Evolutionary conservation across 2,113 vertebrate genomes (phyloP).

Genomic region (Neoarius graeffei): DNA sequence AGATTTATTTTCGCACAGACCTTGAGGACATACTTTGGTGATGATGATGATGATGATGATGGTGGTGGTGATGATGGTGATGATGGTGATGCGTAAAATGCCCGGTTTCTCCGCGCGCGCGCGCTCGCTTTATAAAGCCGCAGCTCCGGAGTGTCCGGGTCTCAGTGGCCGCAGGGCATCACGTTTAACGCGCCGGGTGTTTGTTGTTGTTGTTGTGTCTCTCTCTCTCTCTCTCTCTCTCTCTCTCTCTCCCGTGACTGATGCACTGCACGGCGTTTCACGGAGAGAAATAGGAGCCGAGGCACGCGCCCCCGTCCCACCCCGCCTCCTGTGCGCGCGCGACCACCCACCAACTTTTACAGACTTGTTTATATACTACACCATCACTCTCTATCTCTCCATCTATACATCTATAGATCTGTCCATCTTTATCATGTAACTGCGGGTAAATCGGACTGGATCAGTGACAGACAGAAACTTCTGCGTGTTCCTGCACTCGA

Average conservation of each 20-base stretch:
- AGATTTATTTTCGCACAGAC: background rate
- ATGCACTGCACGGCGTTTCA: slow-evolving; percentile 26
- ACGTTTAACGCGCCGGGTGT: background rate
- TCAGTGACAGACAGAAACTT: background rate
- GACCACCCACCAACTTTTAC: slow-evolving; percentile 32
- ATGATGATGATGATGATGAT: background rate
- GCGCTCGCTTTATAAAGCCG: background rate
- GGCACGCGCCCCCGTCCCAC: slow-evolving; percentile 45
- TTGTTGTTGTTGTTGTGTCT: background rate
- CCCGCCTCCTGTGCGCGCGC: background rate
- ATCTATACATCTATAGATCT: background rate
- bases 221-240: background rate
- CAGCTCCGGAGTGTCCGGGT: background rate
- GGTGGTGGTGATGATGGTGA: background rate
- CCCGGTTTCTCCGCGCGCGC: background rate
- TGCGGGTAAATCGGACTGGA: background rate
- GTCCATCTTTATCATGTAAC: no score
- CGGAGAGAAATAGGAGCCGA: slow-evolving; percentile 41
- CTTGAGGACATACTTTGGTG: slow-evolving; percentile 1
- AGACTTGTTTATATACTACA: slow-evolving; percentile 4
- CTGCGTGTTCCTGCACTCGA: no score
- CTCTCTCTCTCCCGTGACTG: slow-evolving; percentile 23
- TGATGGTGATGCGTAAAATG: background rate
- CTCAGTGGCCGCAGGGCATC: slow-evolving; percentile 6
- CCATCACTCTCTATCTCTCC: background rate